Evolutionary conservation across 2,113 vertebrate species (phyloP).

Genomic region (Polypterus bichir): DNA sequence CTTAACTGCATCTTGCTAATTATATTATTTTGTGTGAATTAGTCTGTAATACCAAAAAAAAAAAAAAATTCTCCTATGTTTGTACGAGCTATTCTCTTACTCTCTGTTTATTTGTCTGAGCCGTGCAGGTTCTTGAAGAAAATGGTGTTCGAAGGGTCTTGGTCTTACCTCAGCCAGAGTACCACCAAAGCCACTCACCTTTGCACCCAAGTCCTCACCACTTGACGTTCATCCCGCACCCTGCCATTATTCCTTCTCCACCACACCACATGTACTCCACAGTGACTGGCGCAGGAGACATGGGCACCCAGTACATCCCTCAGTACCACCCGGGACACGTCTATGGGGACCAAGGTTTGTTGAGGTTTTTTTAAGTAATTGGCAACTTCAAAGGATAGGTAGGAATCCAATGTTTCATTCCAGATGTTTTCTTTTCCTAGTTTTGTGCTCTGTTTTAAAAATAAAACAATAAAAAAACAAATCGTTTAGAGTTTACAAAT

Average conservation of each 20-base stretch:
- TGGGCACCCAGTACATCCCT: constrained; percentile 79
- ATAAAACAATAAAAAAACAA: no score
- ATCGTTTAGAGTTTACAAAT: no score
- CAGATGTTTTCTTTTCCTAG: no score
- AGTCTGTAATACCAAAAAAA: neutral
- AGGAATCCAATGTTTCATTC: no score
- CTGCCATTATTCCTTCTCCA: constrained; percentile 78
- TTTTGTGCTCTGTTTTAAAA: no score
- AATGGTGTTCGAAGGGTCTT: constrained; percentile 90
- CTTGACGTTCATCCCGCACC: constrained; percentile 84
- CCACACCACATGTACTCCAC: constrained; percentile 79
- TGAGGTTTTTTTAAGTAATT: neutral
- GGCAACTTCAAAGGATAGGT: no score
- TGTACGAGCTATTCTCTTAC: no score
- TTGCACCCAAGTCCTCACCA: constrained; percentile 83
- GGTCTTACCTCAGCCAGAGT: constrained; percentile 94
- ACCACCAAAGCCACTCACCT: constrained; percentile 78
- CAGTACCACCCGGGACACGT: constrained; percentile 87
- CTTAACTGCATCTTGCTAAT: no score
- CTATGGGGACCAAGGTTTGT: constrained; percentile 84
- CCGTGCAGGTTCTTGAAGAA: constrained; percentile 83
- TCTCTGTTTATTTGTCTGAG: constrained; percentile 10
- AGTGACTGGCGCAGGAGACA: constrained; percentile 71
- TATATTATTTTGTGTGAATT: no score
- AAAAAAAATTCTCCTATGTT: no score